phyloP scores from a whole-genome alignment of 2,797 vertebrate genomes.

The Stomatorhinus walkeri region DNA sequence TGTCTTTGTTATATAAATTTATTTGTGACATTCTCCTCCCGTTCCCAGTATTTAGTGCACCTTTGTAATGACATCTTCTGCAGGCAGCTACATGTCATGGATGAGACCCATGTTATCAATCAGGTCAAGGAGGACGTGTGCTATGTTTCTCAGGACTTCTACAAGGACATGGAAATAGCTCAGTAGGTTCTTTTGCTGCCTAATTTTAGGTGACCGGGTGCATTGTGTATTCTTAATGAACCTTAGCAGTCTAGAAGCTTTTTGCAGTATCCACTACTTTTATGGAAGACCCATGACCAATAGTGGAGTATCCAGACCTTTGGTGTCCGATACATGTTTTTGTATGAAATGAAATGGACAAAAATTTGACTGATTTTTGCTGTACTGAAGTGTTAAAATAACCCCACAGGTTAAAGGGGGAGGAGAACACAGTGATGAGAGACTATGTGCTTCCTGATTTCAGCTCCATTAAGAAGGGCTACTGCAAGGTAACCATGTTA shows the following conservation, averaged over 20 bases:
- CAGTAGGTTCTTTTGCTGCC: constrained; percentile 64
- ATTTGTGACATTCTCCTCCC: not conserved
- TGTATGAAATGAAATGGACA: not conserved
- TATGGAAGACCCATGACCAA: not conserved
- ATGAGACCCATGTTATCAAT: constrained; percentile 96
- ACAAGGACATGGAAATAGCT: constrained; percentile 86
- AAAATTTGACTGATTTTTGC: not conserved
- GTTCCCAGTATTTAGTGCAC: not conserved
- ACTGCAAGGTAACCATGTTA: constrained; percentile 77
- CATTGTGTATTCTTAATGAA: not conserved
- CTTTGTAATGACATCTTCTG: constrained; percentile 15
- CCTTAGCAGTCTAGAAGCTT: not conserved
- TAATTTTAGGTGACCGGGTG: not conserved
- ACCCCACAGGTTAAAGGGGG: constrained; percentile 77
- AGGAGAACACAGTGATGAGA: constrained; percentile 84
- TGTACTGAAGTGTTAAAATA: not conserved
- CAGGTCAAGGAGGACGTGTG: constrained; percentile 98
- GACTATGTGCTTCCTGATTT: constrained; percentile 97
- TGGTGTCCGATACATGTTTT: not conserved
- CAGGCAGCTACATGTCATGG: constrained; percentile 96
- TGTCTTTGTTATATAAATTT: not conserved
- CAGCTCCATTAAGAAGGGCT: constrained; percentile 96
- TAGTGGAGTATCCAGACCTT: not conserved
- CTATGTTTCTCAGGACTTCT: constrained; percentile 92
- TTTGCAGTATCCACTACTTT: not conserved